These are phyloP conservation scores for Microcaecilia unicolor DNA, from an alignment of 2,797 vertebrate genomes.

Conservation along the genomic window DNA sequence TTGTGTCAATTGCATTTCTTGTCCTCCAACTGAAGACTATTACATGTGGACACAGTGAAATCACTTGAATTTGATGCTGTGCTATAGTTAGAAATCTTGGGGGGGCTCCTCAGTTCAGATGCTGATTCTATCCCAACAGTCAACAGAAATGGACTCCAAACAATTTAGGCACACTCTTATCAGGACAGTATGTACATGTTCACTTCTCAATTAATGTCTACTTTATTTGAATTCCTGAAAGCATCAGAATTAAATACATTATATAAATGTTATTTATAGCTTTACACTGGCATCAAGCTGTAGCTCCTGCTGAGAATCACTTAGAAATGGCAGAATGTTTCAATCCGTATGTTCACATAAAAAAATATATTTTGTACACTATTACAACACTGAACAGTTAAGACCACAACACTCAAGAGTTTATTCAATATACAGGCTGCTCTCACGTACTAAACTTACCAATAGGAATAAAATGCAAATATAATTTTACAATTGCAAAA, in stretches of 20 bases:
- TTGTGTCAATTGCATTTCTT: too few species aligned
- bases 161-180: too few species aligned
- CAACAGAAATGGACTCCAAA: too few species aligned
- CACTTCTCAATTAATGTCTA: too few species aligned
- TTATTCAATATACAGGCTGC: conserved; percentile 13
- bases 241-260: conserved; percentile 10
- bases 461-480: conserved; percentile 50
- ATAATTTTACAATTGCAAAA: conserved; percentile 24
- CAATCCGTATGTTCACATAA: conserved; percentile 34
- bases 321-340: conserved; percentile 22
- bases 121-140: too few species aligned
- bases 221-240: not conserved
- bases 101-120: too few species aligned
- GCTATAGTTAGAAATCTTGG: too few species aligned
- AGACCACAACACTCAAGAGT: conserved; percentile 47
- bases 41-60: too few species aligned
- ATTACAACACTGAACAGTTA: conserved; percentile 46
- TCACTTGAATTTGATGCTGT: too few species aligned
- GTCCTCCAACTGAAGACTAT: too few species aligned
- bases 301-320: conserved; percentile 22
- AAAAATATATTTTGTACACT: conserved; percentile 40
- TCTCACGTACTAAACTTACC: conserved; percentile 24
- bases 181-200: too few species aligned
- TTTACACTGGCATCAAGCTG: conserved; percentile 7
- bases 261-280: conserved; percentile 11